phyloP scores from a whole-genome alignment of 2,113 vertebrate species.

The Tauraco erythrolophus region DNA sequence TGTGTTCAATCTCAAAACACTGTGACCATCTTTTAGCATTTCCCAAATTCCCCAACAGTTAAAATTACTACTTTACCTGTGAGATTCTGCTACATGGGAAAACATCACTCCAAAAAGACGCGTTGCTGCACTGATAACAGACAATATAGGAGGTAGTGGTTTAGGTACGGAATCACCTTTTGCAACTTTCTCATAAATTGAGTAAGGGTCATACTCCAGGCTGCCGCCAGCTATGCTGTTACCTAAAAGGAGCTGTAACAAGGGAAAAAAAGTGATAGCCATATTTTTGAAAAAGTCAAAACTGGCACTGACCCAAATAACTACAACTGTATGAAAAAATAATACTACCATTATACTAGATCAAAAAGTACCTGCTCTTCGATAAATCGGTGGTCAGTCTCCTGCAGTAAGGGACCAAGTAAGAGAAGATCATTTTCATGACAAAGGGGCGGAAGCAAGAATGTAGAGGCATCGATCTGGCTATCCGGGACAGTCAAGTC shows the following conservation, averaged over 20 bases:
- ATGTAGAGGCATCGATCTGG: constrained; percentile 79
- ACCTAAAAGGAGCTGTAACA: constrained; percentile 81
- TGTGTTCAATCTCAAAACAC: neutral
- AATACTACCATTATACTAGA: neutral
- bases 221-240: constrained; percentile 82
- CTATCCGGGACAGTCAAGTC: constrained; percentile 86
- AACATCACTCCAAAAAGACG: constrained; percentile 88
- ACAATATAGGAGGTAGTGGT: constrained; percentile 80
- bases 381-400: constrained; percentile 85
- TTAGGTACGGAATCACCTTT: constrained; percentile 80
- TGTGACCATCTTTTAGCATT: neutral
- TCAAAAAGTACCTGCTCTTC: constrained; percentile 88
- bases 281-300: neutral
- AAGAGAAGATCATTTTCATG: constrained; percentile 85
- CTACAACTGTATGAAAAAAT: neutral
- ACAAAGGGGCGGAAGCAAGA: constrained; percentile 87
- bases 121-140: constrained; percentile 80
- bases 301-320: neutral
- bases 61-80: constrained; percentile 80
- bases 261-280: neutral
- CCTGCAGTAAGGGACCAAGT: constrained; percentile 80
- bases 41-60: neutral
- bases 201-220: constrained; percentile 88
- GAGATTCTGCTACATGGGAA: constrained; percentile 82
- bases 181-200: constrained; percentile 78